Evolutionary conservation across 2,888 invertebrate species (phyloP), one percentile per base, ranked within the genome.

Genomic region (Amphipoea lucens): DNA sequence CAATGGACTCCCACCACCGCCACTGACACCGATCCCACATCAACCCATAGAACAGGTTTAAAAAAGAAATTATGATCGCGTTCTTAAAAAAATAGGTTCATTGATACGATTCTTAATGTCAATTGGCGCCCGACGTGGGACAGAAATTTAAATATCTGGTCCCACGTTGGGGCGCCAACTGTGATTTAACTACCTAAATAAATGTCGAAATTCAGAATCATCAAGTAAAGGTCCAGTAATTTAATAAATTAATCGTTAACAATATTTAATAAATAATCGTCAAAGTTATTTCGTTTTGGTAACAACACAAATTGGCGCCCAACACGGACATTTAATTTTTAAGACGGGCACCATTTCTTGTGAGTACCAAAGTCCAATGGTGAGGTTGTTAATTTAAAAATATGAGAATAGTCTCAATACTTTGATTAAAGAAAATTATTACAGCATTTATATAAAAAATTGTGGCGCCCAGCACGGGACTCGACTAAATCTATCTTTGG

Each of bases 41-140:
- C 94, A 93, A n/a, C 93, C 94, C 3, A 88, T 94, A 3, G 96
- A 96, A 90, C 96, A 97, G 93, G 96, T 96, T 82, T 40, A 9
- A 7, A 17, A 70, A 9, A 17, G 9, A 17, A 6, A 0, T 23
- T n/a, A 36, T 9, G 9, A 20, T 65, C 40, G 2, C 20, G 20
- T 40, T 40, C 20, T 4, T 40, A 40, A 11, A 9, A 9, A 40
- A 1, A 65, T 20, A 20, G 65, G 20, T 40, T 20, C 7, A 20
- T 4, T 65, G 4, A 63, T 65, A 65, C 20, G 17, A 63, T 36
- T 20, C 20, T 65, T 65, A 4, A 36, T 65, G 6, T 65, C 4
- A 42, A 20, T 54, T 76, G 54, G 63, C 45, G 45, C 63, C 69
- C 42, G 14, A 42, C 23, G 12, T 23, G 23, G 29, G n/a, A 54